phyloP scores from a whole-genome alignment of 2,888 invertebrate genomes.

The Dasysyrphus tricinctus region DNA sequence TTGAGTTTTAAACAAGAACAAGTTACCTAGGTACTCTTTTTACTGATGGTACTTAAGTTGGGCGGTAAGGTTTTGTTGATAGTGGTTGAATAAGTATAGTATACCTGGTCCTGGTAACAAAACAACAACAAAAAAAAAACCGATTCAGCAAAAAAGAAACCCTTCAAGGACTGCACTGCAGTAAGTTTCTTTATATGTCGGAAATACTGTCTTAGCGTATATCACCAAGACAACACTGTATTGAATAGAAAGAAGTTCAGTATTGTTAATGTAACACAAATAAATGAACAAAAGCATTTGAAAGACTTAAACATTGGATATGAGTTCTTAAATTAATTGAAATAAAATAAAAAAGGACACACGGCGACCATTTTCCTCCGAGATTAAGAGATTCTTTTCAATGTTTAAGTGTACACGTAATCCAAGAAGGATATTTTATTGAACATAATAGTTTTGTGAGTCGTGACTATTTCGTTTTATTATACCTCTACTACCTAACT shows the following conservation, averaged over 20 bases:
- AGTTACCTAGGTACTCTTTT: conserved; percentile 13
- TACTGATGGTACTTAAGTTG: conserved; percentile 17
- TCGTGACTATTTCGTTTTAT: conserved; percentile 29
- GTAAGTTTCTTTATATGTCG: conserved; percentile 1
- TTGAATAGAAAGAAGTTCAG: background rate
- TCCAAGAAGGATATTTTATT: conserved; percentile 18
- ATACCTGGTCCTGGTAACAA: background rate
- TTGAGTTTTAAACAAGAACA: conserved; percentile 51
- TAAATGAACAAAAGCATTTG: conserved; percentile 33
- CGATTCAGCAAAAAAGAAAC: background rate
- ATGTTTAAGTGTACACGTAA: conserved; percentile 23
- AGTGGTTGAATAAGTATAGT: background rate
- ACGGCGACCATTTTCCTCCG: background rate
- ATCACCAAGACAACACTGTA: background rate
- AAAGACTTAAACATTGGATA: conserved; percentile 19
- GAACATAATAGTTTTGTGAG: conserved; percentile 8
- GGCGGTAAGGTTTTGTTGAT: conserved; percentile 29
- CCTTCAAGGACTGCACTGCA: conserved; percentile 28
- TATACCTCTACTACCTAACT: background rate
- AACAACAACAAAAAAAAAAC: background rate
- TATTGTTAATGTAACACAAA: conserved; percentile 19
- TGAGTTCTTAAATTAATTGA: conserved; percentile 59
- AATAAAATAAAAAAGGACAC: conserved; percentile 41
- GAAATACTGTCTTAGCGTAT: conserved; percentile 10
- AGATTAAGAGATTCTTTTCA: conserved; percentile 10